Evolutionary conservation across 2,113 vertebrate species (phyloP), one percentile per base, ranked within the genome.

Genomic region (Corythaixoides concolor): DNA sequence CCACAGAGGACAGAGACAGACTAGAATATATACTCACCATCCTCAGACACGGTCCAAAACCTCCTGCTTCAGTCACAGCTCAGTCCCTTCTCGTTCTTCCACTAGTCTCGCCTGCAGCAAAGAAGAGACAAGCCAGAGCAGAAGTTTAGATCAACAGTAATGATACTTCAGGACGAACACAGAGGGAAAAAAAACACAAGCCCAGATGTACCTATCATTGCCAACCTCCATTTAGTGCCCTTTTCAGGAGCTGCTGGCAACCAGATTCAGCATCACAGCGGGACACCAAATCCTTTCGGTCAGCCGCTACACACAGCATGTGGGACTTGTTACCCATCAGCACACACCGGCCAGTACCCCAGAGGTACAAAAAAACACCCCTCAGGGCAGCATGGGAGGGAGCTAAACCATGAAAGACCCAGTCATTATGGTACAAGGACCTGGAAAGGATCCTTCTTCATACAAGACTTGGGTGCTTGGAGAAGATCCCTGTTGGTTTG

Each of bases 21-120:
- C 23, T 23, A 59, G 28, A 64, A 56, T 9, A 39, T 8, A 8
- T 28, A 95, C 97, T 97, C 91, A 97, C 97, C 97, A 97, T 97
- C 77, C 94, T 97, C 91, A 73, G 91, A 32, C 41, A 62, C 87
- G 0, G 45, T 79, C 66, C 69, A 89, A 53, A 55, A n/a, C 9
- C 55, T 89, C 70, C 63, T 68, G 47, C 19, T 64, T 95, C 62
- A 73, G 14, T 45, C 63, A 77, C 88, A 89, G 86, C 62, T 90
- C 66, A 32, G 77, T 56, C 50, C 88, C 82, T 37, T 63, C 81
- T 28, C 28, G 11, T 28, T 80, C 49, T 43, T 90, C 68, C 50
- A 85, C 86, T 9, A 21, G 33, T 62, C 32, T 66, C 89, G 82
- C 92, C 97, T 97, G 84, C 66, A 95, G 45, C 62, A 67, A 92